Conservation (phyloP, 2,797 vertebrate species). For the Pangasius larnaudii region DNA sequence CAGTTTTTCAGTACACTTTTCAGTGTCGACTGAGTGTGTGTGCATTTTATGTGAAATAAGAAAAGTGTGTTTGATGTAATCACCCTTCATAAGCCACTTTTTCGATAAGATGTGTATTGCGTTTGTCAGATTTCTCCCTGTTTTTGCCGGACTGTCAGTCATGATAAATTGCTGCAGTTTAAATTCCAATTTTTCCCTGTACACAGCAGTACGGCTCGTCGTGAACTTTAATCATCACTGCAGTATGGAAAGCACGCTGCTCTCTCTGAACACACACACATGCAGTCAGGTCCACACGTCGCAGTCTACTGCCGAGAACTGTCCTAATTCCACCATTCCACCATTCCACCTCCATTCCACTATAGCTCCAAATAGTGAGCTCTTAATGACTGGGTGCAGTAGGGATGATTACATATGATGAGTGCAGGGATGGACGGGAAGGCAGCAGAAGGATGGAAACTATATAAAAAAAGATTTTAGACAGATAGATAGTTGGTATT, state of each 20-base stretch:
- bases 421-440: background rate
- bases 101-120: conserved; percentile 5
- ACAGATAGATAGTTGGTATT: background rate
- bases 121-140: conserved; percentile 11
- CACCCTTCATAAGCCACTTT: conserved; percentile 24
- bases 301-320: background rate
- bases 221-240: conserved; percentile 26
- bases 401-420: background rate
- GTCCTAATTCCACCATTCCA: background rate
- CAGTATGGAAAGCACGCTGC: conserved; percentile 15
- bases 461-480: background rate
- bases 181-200: conserved; percentile 17
- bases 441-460: background rate
- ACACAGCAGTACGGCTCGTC: conserved; percentile 9
- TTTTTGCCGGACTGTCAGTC: conserved; percentile 24
- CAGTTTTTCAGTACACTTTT: conserved; percentile 1
- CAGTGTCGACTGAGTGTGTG: background rate
- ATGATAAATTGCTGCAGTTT: conserved; percentile 32
- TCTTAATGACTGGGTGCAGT: background rate
- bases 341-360: background rate
- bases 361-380: background rate
- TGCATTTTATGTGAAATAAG: conserved; percentile 15
- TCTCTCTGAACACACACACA: background rate
- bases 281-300: background rate
- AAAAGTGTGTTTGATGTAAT: conserved; percentile 32